Evolutionary conservation across 2,888 invertebrate species (phyloP).

Genomic region (Oscheius sp.): DNA sequence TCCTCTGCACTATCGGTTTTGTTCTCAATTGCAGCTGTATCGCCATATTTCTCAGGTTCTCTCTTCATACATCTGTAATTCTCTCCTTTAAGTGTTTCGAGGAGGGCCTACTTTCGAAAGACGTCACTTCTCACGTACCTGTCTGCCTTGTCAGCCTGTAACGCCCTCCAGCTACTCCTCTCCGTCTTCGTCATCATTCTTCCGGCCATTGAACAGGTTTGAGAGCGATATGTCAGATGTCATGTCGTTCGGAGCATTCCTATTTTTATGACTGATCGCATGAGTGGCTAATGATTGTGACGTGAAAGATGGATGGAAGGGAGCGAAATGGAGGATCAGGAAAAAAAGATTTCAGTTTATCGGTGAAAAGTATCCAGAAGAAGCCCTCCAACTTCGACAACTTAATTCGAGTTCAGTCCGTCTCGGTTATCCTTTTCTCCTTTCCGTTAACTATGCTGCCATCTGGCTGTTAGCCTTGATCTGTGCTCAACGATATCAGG

Average conservation of each 20-base stretch:
- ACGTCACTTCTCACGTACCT: slow-evolving; percentile 59
- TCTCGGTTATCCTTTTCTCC: slow-evolving; percentile 53
- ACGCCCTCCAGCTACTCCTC: slow-evolving; percentile 55
- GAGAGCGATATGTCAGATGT: too few relatives aligned
- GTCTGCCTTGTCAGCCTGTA: slow-evolving; percentile 54
- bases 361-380: slow-evolving; percentile 28
- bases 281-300: background rate
- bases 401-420: slow-evolving; percentile 44
- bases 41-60: slow-evolving; percentile 41
- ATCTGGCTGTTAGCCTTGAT: slow-evolving; percentile 60
- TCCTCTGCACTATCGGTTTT: slow-evolving; percentile 54
- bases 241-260: too few relatives aligned
- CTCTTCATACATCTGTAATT: background rate
- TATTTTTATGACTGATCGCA: too few relatives aligned
- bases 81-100: slow-evolving; percentile 32
- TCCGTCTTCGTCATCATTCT: slow-evolving; percentile 59
- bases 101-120: slow-evolving; percentile 58
- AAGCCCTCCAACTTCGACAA: slow-evolving; percentile 1
- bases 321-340: background rate
- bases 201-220: slow-evolving; percentile 61
- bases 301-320: background rate
- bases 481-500: slow-evolving; percentile 62
- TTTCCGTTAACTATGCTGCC: slow-evolving; percentile 61
- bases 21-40: slow-evolving; percentile 55
- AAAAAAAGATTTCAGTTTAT: slow-evolving; percentile 44